These are phyloP conservation scores for Strigamia maritima DNA, from an alignment of 2,888 invertebrate species.

Conservation along the genomic window DNA sequence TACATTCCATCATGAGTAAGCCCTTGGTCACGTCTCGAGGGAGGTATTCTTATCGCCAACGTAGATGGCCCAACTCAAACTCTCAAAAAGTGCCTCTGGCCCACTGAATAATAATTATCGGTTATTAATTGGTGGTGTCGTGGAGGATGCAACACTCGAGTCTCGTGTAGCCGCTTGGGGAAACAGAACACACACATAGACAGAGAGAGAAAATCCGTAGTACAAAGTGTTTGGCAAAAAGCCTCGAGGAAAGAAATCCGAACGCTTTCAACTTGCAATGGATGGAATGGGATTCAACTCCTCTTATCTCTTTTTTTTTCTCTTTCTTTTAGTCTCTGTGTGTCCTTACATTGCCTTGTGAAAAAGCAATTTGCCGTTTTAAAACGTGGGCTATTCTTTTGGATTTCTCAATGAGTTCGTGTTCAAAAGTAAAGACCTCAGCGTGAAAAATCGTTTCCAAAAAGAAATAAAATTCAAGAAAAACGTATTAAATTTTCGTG, in stretches of 20 bases:
- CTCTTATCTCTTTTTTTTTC: slow-evolving; percentile 14
- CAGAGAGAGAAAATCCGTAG: neutral
- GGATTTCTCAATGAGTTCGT: slow-evolving; percentile 30
- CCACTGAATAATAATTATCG: slow-evolving; percentile 28
- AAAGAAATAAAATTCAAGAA: neutral
- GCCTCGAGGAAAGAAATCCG: slow-evolving; percentile 30
- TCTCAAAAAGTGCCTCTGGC: slow-evolving; percentile 11
- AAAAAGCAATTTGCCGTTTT: slow-evolving; percentile 32
- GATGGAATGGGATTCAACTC: slow-evolving; percentile 34
- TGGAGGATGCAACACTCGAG: slow-evolving; percentile 16
- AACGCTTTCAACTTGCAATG: slow-evolving; percentile 32
- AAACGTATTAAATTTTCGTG: no score
- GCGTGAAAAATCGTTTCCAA: slow-evolving; percentile 2
- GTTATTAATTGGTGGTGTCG: slow-evolving; percentile 32
- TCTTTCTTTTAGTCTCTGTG: neutral
- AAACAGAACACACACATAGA: slow-evolving; percentile 7
- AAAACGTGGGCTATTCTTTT: slow-evolving; percentile 18
- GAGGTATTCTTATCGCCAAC: slow-evolving; percentile 23
- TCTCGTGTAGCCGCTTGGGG: slow-evolving; percentile 27
- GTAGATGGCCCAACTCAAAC: slow-evolving; percentile 3
- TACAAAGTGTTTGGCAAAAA: slow-evolving; percentile 24
- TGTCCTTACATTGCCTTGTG: slow-evolving; percentile 34
- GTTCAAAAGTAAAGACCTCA: slow-evolving; percentile 3
- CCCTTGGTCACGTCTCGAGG: slow-evolving; percentile 21
- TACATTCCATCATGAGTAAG: slow-evolving; percentile 26